Percentiles rank a stretch among this genome's conserved stretches.
Conservation (phyloP, 2,113 vertebrate species). For the Poeciliopsis turrubarensis region DNA sequence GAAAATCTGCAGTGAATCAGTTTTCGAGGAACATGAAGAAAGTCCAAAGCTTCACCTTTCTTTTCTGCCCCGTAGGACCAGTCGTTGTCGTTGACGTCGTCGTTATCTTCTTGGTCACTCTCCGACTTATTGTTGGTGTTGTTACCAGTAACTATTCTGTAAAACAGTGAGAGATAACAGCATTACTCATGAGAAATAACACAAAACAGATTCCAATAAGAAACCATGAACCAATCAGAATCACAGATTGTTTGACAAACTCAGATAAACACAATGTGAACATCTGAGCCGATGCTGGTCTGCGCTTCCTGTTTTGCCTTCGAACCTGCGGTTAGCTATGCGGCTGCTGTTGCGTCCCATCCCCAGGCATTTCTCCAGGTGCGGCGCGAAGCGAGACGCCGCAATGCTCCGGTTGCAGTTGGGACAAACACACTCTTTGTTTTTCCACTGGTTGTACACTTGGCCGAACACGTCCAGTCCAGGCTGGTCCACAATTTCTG, state of each 20-base stretch:
- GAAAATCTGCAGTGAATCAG: neutral
- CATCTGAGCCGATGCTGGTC: neutral
- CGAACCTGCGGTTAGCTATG: constrained; percentile 94
- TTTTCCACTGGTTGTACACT: constrained; percentile 99
- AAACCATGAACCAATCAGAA: neutral
- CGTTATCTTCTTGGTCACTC: constrained; percentile 98
- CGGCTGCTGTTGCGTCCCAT: constrained; percentile 99
- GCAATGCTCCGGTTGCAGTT: constrained; percentile 98
- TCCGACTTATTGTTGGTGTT: constrained; percentile 98
- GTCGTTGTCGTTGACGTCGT: constrained; percentile 98
- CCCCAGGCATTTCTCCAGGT: constrained; percentile 97
- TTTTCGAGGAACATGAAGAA: neutral
- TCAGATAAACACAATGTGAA: neutral
- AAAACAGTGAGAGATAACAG: neutral
- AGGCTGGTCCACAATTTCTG: constrained; percentile 99
- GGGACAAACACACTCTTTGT: constrained; percentile 98
- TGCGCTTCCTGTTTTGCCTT: neutral
- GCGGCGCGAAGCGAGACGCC: constrained; percentile 95
- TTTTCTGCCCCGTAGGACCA: constrained; percentile 99
- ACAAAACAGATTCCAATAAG: constrained; percentile 7
- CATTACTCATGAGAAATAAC: constrained; percentile 11
- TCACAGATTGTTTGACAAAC: too few species aligned
- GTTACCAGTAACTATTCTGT: constrained; percentile 96
- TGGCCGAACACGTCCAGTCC: constrained; percentile 98
- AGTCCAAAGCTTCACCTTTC: constrained; percentile 84